phyloP scores from a whole-genome alignment of 1,140 invertebrate genomes.

The Anastrepha obliqua region DNA sequence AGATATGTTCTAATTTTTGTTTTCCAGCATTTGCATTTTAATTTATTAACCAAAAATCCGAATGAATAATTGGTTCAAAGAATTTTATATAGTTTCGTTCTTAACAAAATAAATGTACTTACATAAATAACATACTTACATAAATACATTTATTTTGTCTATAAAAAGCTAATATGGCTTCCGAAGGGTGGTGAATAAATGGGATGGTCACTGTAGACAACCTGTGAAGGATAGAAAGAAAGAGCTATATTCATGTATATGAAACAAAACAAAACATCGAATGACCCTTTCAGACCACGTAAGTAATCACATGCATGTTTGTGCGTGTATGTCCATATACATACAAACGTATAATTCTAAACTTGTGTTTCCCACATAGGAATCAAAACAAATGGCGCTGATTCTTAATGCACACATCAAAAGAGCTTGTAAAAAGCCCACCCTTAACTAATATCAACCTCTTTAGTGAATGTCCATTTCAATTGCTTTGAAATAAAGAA shows the following conservation, averaged over 20 bases:
- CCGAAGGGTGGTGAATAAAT: constrained; percentile 45
- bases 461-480: constrained; percentile 30
- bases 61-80: too few species aligned
- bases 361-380: constrained; percentile 31
- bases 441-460: not conserved
- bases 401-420: not conserved
- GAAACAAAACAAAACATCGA: constrained; percentile 3
- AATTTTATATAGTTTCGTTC: not conserved
- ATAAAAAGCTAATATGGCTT: constrained; percentile 43
- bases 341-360: not conserved
- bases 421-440: constrained; percentile 25
- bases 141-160: not conserved
- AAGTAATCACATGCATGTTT: not conserved
- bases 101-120: not conserved
- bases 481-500: not conserved
- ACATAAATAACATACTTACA: not conserved
- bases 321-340: not conserved
- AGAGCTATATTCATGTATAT: not conserved
- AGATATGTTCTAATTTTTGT: too few species aligned
- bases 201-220: constrained; percentile 3
- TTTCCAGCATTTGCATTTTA: too few species aligned
- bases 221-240: constrained; percentile 22
- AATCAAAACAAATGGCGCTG: constrained; percentile 48
- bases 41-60: too few species aligned
- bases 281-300: constrained; percentile 33